A percentile compares a stretch with the other conserved stretches of the same genome.
Evolutionary conservation across 2,888 invertebrate genomes (phyloP).

Genomic region (Callinectes sapidus): DNA sequence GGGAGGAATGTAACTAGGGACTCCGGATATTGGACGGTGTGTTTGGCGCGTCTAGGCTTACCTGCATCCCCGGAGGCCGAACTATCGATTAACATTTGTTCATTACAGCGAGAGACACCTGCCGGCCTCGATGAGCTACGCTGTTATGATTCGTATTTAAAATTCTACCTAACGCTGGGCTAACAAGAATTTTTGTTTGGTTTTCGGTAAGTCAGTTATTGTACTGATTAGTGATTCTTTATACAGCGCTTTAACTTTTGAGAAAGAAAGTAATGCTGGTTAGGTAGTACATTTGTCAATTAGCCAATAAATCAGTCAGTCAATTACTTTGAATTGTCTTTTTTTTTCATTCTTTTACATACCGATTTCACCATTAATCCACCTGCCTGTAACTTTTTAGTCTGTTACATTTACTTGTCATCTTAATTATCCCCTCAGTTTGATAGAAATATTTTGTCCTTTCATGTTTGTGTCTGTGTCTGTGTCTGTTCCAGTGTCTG

Average conservation of each 20-base stretch:
- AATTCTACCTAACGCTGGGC: neutral
- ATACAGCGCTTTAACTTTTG: too few species aligned
- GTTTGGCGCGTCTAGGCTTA: neutral
- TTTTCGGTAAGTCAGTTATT: too few species aligned
- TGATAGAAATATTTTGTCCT: neutral
- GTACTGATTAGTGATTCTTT: too few species aligned
- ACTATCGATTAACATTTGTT: neutral
- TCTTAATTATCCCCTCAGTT: too few species aligned
- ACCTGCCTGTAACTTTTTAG: neutral
- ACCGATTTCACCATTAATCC: neutral
- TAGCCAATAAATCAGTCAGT: neutral
- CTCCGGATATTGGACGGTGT: neutral
- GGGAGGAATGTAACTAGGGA: slow-evolving; percentile 5
- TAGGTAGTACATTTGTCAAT: neutral
- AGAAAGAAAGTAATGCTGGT: too few species aligned
- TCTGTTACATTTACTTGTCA: too few species aligned
- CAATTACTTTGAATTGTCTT: neutral
- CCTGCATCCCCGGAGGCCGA: neutral
- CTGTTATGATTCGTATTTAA: neutral
- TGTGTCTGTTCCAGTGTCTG: neutral
- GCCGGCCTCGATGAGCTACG: neutral
- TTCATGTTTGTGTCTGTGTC: neutral
- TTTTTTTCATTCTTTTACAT: neutral
- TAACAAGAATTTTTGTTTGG: too few species aligned
- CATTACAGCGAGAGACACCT: neutral